A percentile compares a stretch with the other conserved stretches of the same genome.
phyloP scores from a whole-genome alignment of 2,888 invertebrate genomes.

The Trachelus tabidus region DNA sequence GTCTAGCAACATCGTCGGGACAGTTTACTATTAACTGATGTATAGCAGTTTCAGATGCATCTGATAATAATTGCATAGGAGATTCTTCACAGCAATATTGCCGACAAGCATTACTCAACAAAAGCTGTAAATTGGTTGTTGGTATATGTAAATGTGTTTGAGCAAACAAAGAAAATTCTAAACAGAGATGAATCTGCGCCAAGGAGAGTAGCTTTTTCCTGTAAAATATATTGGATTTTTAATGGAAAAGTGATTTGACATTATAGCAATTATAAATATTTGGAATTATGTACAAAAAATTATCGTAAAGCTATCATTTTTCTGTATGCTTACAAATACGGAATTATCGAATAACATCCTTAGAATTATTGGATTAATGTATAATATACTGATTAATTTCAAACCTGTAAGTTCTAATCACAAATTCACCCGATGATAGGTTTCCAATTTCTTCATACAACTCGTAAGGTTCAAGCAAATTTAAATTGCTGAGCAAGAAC shows the following conservation, averaged over 20 bases:
- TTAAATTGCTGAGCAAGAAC: slow-evolving; percentile 43
- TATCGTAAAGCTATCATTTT: not conserved
- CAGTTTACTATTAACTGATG: slow-evolving; percentile 30
- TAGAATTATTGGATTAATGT: not conserved
- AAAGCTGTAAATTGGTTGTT: slow-evolving; percentile 35
- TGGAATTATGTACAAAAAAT: not conserved
- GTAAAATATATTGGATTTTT: slow-evolving; percentile 17
- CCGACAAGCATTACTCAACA: slow-evolving; percentile 43
- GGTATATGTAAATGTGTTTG: slow-evolving; percentile 48
- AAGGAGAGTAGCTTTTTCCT: slow-evolving; percentile 46
- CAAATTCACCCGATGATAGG: slow-evolving; percentile 38
- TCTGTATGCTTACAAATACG: not conserved
- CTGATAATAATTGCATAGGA: slow-evolving; percentile 29
- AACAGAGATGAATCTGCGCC: slow-evolving; percentile 50
- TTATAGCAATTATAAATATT: not conserved
- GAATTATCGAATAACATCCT: not conserved
- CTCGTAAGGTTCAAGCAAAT: slow-evolving; percentile 39
- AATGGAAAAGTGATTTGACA: not conserved
- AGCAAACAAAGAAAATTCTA: slow-evolving; percentile 51
- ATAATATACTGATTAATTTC: slow-evolving; percentile 10
- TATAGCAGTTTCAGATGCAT: slow-evolving; percentile 30
- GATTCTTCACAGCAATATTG: slow-evolving; percentile 44
- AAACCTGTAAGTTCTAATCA: slow-evolving; percentile 24
- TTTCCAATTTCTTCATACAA: slow-evolving; percentile 38
- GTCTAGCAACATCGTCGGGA: slow-evolving; percentile 31